A percentile compares a stretch with the other conserved stretches of the same genome.
Conservation (phyloP, 2,113 vertebrate genomes). For the Salvelinus fontinalis region DNA sequence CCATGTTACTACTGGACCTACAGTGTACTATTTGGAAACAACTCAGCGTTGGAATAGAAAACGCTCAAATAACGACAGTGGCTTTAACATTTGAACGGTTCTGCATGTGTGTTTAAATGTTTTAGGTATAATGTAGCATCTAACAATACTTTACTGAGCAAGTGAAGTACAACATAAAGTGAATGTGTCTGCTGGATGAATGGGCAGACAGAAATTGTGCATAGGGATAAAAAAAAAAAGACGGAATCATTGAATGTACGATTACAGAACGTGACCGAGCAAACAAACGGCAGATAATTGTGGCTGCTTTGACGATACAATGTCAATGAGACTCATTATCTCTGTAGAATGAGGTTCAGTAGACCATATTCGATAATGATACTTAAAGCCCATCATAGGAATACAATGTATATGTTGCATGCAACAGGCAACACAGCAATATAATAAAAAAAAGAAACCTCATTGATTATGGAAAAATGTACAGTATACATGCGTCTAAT, state of each 20-base stretch:
- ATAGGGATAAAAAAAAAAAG: slow-evolving; percentile 35
- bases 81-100: neutral
- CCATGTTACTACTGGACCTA: slow-evolving; percentile 9
- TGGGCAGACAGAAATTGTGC: slow-evolving; percentile 9
- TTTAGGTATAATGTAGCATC: neutral
- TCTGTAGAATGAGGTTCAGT: slow-evolving; percentile 7
- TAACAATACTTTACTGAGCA: neutral
- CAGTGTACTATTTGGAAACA: neutral
- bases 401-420: slow-evolving; percentile 5
- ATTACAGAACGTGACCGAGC: slow-evolving; percentile 39
- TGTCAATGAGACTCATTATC: slow-evolving; percentile 40
- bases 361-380: slow-evolving; percentile 28
- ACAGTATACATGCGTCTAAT: slow-evolving; percentile 18
- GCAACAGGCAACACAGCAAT: slow-evolving; percentile 20
- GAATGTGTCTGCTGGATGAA: too few relatives aligned
- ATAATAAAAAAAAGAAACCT: slow-evolving; percentile 13
- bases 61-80: too few relatives aligned
- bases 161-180: neutral
- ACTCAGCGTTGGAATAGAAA: neutral
- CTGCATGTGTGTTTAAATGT: neutral
- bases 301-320: slow-evolving; percentile 39
- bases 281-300: slow-evolving; percentile 59
- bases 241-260: slow-evolving; percentile 37
- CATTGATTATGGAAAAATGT: slow-evolving; percentile 24
- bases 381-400: neutral